Conservation (phyloP, 2,888 invertebrate species). For the Euphydryas editha region DNA sequence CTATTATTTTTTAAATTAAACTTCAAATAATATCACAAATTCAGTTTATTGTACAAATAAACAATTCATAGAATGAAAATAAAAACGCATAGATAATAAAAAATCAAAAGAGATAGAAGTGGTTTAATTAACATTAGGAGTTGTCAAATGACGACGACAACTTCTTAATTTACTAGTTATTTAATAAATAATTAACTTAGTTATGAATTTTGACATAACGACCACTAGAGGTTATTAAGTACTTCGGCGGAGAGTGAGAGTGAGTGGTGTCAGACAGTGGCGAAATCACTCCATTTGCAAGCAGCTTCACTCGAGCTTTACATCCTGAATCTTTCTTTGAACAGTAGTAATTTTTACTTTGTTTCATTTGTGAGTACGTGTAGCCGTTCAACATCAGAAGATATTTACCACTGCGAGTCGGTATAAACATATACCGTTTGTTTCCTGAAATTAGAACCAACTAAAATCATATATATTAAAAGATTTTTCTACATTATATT, state of each 20-base stretch:
- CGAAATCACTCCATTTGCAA: constrained; percentile 33
- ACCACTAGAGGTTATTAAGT: constrained; percentile 36
- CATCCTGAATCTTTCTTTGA: constrained; percentile 49
- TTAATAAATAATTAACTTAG: constrained; percentile 9
- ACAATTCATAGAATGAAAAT: no score
- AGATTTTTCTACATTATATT: background rate
- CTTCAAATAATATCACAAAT: background rate
- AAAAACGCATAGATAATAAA: no score
- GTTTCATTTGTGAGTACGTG: constrained; percentile 49
- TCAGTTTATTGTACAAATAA: no score
- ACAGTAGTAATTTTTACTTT: constrained; percentile 43
- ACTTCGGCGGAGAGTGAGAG: constrained; percentile 41
- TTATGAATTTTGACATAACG: constrained; percentile 37
- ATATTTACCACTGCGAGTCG: constrained; percentile 46
- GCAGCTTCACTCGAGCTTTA: constrained; percentile 46
- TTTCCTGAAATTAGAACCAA: constrained; percentile 33
- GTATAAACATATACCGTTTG: constrained; percentile 41
- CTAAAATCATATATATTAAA: background rate
- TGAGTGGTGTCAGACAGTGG: constrained; percentile 28
- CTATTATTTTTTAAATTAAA: background rate
- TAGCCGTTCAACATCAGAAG: constrained; percentile 51
- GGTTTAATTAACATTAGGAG: no score
- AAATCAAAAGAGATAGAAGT: no score
- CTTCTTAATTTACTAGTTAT: background rate
- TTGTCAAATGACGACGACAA: no score